phyloP scores from a whole-genome alignment of 2,797 vertebrate genomes.

The Xyrichtys novacula region DNA sequence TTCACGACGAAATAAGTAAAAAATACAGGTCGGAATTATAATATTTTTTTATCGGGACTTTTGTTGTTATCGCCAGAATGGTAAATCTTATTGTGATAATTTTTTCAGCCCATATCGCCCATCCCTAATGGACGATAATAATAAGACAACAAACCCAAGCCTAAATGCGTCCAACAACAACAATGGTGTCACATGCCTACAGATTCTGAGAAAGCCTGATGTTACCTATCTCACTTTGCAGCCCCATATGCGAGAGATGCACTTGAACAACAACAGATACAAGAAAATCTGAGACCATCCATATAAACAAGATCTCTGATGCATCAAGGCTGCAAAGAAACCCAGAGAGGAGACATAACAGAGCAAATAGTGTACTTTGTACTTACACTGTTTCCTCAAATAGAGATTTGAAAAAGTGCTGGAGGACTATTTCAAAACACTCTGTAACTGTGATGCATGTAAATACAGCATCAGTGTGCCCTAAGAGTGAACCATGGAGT shows the following conservation, averaged over 20 bases:
- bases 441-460: not conserved
- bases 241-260: not conserved
- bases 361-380: not conserved
- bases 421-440: slow-evolving; percentile 9
- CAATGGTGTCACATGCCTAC: no score
- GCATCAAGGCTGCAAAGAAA: not conserved
- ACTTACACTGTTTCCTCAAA: not conserved
- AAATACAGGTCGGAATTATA: no score
- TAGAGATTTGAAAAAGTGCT: not conserved
- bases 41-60: no score
- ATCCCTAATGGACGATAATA: no score
- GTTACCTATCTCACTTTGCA: not conserved
- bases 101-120: no score
- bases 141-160: no score
- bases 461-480: slow-evolving; percentile 5
- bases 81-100: no score
- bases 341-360: not conserved
- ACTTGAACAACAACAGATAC: not conserved
- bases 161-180: no score
- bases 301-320: not conserved
- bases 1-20: no score
- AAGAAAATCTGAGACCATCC: not conserved
- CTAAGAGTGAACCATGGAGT: slow-evolving; percentile 39
- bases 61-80: no score
- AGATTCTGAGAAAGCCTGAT: no score